A percentile compares a stretch with the other conserved stretches of the same genome.
These are phyloP conservation scores for Montipora sp. DNA, from an alignment of 64 coral and sea anemone genomes.

Conservation along the genomic window DNA sequence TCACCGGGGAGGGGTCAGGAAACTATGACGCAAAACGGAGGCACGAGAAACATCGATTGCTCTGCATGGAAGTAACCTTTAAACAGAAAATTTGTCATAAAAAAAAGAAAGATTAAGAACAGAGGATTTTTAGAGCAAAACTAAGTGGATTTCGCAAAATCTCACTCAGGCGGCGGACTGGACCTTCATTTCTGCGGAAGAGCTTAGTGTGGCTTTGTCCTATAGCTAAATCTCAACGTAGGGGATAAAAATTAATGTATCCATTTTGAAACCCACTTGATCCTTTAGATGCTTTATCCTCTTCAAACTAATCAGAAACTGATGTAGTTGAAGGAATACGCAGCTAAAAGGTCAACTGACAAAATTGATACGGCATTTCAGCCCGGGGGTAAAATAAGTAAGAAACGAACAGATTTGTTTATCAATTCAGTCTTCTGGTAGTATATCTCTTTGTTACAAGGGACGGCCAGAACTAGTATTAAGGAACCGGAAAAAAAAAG, in stretches of 20 bases:
- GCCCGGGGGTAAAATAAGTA: no score
- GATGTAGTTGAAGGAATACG: background rate
- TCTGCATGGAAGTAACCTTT: background rate
- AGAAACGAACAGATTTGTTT: no score
- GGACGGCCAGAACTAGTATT: no score
- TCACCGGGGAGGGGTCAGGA: background rate
- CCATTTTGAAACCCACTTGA: background rate
- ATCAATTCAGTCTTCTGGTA: no score
- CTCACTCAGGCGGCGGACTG: background rate
- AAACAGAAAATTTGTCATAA: background rate
- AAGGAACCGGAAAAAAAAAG: no score
- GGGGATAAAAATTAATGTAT: constrained; percentile 7
- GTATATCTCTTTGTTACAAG: no score
- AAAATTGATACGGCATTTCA: no score
- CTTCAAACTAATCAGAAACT: background rate
- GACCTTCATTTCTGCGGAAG: background rate
- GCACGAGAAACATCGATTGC: background rate
- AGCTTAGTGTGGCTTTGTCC: background rate
- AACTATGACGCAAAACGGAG: background rate
- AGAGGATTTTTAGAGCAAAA: background rate
- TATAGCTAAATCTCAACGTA: background rate
- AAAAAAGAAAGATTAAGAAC: background rate
- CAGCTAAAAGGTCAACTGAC: background rate
- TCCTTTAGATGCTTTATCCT: background rate
- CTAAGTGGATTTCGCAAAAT: background rate